These are phyloP conservation scores for Bombus cullumanus DNA, from an alignment of 1,140 invertebrate genomes.

Conservation along the genomic window DNA sequence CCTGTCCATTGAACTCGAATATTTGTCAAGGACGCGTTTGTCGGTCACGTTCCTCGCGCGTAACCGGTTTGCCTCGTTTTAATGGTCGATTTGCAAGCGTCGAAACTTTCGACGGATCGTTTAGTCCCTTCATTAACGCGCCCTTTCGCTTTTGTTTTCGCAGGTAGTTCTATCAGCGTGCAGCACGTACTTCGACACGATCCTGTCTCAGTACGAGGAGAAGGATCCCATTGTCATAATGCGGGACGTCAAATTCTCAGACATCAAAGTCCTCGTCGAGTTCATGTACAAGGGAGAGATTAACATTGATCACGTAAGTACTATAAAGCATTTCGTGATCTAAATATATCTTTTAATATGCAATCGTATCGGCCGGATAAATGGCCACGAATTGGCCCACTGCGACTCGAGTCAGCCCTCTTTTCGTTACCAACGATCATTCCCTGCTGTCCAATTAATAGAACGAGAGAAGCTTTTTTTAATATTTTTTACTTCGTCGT, in stretches of 20 bases:
- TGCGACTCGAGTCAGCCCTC: no score
- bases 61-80: slow-evolving; percentile 7
- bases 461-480: no score
- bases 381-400: no score
- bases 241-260: slow-evolving; percentile 92
- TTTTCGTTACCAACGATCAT: no score
- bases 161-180: slow-evolving; percentile 89
- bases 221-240: slow-evolving; percentile 93
- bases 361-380: no score
- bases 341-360: no score
- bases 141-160: slow-evolving; percentile 60
- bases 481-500: no score
- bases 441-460: no score
- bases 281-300: slow-evolving; percentile 99
- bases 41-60: neutral
- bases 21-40: slow-evolving; percentile 40
- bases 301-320: slow-evolving; percentile 95
- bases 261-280: slow-evolving; percentile 93
- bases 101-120: slow-evolving; percentile 2
- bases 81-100: neutral
- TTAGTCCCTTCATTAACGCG: slow-evolving; percentile 1
- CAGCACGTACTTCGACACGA: slow-evolving; percentile 94
- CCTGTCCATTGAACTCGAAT: slow-evolving; percentile 9
- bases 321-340: neutral
- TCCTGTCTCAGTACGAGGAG: slow-evolving; percentile 94